Percentiles rank a stretch among this genome's conserved stretches.
Conservation (phyloP, 2,888 invertebrate species). For the Sesia apiformis region DNA sequence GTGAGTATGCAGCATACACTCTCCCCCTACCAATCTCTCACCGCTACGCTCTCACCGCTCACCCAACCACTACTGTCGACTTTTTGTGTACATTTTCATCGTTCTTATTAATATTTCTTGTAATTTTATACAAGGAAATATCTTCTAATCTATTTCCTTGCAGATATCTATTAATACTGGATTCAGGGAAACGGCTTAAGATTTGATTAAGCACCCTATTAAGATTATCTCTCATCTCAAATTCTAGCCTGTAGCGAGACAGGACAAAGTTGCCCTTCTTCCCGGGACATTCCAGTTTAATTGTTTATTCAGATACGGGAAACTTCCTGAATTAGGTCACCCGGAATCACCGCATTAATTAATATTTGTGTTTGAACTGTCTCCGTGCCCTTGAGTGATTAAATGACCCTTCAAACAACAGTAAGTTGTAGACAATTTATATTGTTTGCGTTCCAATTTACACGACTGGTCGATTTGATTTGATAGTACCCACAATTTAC, state of each 20-base stretch:
- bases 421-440: slow-evolving; percentile 53
- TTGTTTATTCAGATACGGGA: slow-evolving; percentile 65
- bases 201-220: slow-evolving; percentile 4
- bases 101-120: too few relatives aligned
- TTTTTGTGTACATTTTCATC: too few relatives aligned
- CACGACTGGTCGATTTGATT: slow-evolving; percentile 28
- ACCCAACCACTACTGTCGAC: too few relatives aligned
- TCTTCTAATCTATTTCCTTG: too few relatives aligned
- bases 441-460: slow-evolving; percentile 47
- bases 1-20: too few relatives aligned
- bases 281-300: slow-evolving; percentile 46
- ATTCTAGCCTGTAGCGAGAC: neutral
- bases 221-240: neutral
- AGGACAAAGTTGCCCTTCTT: neutral
- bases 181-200: neutral
- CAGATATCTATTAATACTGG: neutral
- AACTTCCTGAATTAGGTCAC: slow-evolving; percentile 66
- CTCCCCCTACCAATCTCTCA: too few relatives aligned
- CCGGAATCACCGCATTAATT: slow-evolving; percentile 65
- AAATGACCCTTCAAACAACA: slow-evolving; percentile 61
- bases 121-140: too few relatives aligned
- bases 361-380: slow-evolving; percentile 70
- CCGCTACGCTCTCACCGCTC: too few relatives aligned
- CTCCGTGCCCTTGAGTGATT: slow-evolving; percentile 65
- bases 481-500: slow-evolving; percentile 16